These are phyloP conservation scores for Mustelus asterias DNA, from an alignment of 2,113 vertebrate genomes.

Conservation along the genomic window DNA sequence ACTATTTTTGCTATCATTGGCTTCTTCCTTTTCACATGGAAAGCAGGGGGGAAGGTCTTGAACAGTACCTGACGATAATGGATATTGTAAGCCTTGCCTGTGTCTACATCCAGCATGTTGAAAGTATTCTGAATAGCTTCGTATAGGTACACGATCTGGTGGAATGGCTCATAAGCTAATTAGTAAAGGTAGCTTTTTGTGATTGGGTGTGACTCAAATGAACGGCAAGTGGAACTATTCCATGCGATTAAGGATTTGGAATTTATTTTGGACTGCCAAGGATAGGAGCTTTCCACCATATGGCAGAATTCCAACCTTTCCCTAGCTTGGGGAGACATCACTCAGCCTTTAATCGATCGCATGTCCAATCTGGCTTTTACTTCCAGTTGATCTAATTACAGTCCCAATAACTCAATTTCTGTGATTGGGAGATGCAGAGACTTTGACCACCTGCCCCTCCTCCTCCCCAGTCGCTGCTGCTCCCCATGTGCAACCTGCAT, in stretches of 20 bases:
- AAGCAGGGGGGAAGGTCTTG: not conserved
- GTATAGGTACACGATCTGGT: not conserved
- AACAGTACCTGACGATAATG: not conserved
- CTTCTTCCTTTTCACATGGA: not conserved
- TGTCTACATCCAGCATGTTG: not conserved
- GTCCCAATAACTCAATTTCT: not conserved
- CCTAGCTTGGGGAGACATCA: not conserved
- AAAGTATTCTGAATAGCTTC: not conserved
- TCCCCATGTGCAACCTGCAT: not conserved
- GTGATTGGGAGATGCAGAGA: not conserved
- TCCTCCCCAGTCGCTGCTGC: not conserved
- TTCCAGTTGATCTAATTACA: not conserved
- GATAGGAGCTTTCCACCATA: not conserved
- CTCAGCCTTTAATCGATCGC: not conserved
- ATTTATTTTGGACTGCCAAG: not conserved
- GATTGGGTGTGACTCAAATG: not conserved
- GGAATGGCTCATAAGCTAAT: not conserved
- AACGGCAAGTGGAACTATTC: not conserved
- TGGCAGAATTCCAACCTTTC: not conserved
- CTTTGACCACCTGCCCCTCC: too few relatives aligned
- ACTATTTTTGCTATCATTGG: slow-evolving; percentile 14
- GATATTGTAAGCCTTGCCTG: not conserved
- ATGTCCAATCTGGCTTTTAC: not conserved
- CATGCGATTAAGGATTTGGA: not conserved
- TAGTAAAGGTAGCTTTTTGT: not conserved